phyloP scores from a whole-genome alignment of 2,797 vertebrate species.

The Molossus alvarezi region DNA sequence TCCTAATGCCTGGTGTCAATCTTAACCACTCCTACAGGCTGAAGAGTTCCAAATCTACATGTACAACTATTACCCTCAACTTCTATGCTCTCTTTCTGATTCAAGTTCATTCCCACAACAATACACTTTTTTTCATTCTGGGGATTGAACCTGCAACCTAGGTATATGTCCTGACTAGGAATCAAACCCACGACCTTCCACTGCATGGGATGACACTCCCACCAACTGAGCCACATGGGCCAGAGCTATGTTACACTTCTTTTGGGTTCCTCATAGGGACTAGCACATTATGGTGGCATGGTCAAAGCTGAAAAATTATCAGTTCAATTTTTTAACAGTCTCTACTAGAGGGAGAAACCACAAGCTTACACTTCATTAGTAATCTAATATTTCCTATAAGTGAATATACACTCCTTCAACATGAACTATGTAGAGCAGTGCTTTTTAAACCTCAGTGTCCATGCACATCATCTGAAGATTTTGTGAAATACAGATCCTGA shows the following conservation, averaged over 20 bases:
- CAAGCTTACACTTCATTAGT: not conserved
- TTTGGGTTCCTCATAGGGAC: not conserved
- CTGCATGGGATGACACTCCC: not conserved
- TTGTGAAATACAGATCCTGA: not conserved
- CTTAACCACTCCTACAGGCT: not conserved
- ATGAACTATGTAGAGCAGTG: not conserved
- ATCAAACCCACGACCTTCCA: not conserved
- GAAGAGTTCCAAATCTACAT: not conserved
- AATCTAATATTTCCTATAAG: not conserved
- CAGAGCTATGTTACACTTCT: not conserved
- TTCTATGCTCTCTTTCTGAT: not conserved
- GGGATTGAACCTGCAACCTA: not conserved
- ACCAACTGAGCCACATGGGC: not conserved
- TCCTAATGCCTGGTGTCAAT: not conserved
- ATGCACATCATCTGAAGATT: not conserved
- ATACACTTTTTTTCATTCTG: not conserved
- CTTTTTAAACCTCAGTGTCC: not conserved
- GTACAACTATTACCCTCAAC: not conserved
- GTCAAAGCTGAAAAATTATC: conserved; percentile 14
- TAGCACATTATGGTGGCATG: not conserved
- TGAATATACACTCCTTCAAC: not conserved
- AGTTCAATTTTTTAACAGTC: not conserved
- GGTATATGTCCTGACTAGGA: not conserved
- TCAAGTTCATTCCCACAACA: not conserved
- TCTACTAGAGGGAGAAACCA: not conserved